Evolutionary conservation across 2,888 invertebrate genomes (phyloP), one percentile per base, ranked within the genome.

Genomic region (Agrilus mali): DNA sequence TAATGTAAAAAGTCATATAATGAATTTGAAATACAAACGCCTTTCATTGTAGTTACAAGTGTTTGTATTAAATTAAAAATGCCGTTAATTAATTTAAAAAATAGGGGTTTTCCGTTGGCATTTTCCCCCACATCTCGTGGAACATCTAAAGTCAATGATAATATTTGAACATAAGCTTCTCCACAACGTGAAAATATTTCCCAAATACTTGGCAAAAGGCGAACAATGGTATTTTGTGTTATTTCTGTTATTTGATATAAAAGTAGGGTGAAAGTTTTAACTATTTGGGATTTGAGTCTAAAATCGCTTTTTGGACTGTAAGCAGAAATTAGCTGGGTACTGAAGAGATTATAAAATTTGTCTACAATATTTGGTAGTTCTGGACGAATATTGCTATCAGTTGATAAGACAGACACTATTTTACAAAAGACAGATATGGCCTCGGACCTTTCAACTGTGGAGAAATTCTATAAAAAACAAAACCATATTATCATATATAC

Each of bases 261-360:
- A 13, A 46, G 41, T 31, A 39, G 43, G 1, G 44, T 46, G 13
- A 48, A 43, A 22, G 45, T 44, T 41, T 45, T 47, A 10, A 50
- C 33, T 12, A 52, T 48, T 38, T 49, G 44, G 3, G 46, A 43
- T 37, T 50, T 50, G 34, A 52, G 36, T 20, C 42, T 31, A 36
- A 49, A 52, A 36, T 50, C 50, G 36, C 50, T 50, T 42, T 49
- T 38, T 36, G 43, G 38, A 16, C 49, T 47, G 40, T 50, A 50
- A 5, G 52, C 49, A 38, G 49, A 40, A 34, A 41, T 37, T 22
- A 52, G 47, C 20, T 50, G 50, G 6, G 36, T 40, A n/a, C 39
- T 36, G 17, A 45, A 47, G 33, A 52, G 35, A 38, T 45, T 43
- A 27, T 46, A 50, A 38, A 52, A 47, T 16, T 42, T 38, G 12